Percentiles rank a stretch among this genome's conserved stretches.
Evolutionary conservation across 2,113 vertebrate species (phyloP).

Genomic region (Pedetes capensis): DNA sequence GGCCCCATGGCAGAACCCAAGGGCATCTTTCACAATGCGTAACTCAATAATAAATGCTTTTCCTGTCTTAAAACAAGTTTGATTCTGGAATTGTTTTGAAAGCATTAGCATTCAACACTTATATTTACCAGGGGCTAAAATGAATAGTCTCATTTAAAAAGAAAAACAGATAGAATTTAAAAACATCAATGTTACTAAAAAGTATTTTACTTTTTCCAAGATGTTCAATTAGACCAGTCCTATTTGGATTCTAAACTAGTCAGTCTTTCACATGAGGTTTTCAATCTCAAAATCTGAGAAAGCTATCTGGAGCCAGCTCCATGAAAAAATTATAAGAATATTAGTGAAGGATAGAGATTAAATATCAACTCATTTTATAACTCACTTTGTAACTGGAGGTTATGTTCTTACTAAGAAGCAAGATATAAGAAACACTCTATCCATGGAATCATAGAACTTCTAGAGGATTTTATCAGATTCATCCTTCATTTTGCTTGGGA

Average conservation of each 20-base stretch:
- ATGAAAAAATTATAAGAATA: not conserved
- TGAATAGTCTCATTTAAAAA: not conserved
- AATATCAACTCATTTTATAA: not conserved
- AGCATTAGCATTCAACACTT: not conserved
- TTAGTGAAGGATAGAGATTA: not conserved
- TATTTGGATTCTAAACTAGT: not conserved
- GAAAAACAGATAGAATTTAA: not conserved
- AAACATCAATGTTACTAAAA: not conserved
- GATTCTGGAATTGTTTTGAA: slow-evolving; percentile 27
- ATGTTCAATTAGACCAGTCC: not conserved
- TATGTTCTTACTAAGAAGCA: not conserved
- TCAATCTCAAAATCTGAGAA: not conserved
- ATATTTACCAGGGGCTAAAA: not conserved
- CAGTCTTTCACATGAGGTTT: not conserved
- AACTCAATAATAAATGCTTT: not conserved
- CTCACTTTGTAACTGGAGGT: not conserved
- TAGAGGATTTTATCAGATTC: not conserved
- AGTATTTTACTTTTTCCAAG: not conserved
- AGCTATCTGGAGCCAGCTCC: not conserved
- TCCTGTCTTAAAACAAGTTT: not conserved
- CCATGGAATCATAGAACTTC: not conserved
- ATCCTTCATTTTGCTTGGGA: not conserved
- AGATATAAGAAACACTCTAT: not conserved
- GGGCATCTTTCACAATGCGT: not conserved
- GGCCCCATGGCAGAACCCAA: not conserved